phyloP scores from a whole-genome alignment of 2,797 vertebrate species.

The Poeciliopsis infans region DNA sequence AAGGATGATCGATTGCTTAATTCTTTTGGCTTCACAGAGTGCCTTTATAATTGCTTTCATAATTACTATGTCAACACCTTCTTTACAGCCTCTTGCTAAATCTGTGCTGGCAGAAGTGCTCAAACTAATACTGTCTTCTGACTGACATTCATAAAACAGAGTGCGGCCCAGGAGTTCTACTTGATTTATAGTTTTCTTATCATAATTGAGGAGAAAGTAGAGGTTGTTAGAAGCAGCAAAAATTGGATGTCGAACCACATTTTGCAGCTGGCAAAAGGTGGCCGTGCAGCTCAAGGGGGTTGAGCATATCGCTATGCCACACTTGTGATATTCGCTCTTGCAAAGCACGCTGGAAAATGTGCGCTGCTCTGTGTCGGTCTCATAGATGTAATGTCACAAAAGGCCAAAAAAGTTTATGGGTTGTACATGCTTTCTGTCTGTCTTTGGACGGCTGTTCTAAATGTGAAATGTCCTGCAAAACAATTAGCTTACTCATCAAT shows the following conservation, averaged over 20 bases:
- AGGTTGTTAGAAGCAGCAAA: neutral
- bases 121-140: constrained; percentile 1
- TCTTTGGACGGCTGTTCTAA: neutral
- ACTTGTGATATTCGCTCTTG: neutral
- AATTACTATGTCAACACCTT: constrained; percentile 6
- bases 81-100: constrained; percentile 10
- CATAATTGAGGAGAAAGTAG: neutral
- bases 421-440: neutral
- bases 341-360: neutral
- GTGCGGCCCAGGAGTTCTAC: neutral
- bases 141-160: constrained; percentile 9
- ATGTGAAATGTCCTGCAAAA: neutral
- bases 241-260: neutral
- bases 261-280: neutral
- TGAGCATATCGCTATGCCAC: neutral
- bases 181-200: constrained; percentile 14
- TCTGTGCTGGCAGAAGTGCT: constrained; percentile 17
- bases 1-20: neutral
- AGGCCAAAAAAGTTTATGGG: neutral
- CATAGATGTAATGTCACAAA: neutral
- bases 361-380: neutral
- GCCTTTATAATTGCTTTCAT: neutral
- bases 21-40: neutral
- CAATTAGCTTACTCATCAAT: neutral
- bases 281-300: neutral